These are phyloP conservation scores for Ancistrus triradiatus DNA, from an alignment of 2,113 vertebrate species.

Conservation along the genomic window DNA sequence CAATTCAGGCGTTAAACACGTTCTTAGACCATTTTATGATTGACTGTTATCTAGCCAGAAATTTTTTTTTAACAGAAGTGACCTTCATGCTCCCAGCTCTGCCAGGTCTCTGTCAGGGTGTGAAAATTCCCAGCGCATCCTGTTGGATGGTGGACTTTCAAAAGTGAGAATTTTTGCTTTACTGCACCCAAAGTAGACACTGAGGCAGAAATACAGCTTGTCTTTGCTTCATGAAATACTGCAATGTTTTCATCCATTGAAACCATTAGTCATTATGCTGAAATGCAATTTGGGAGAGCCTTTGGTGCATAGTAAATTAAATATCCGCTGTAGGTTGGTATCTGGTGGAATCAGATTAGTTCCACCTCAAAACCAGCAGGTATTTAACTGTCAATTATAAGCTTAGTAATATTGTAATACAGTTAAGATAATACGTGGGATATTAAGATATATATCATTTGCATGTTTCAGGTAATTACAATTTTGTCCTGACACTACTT, in stretches of 20 bases:
- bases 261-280: no score
- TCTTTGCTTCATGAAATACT: not conserved
- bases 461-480: no score
- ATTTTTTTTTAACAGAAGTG: conserved; percentile 18
- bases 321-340: no score
- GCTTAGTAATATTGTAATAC: no score
- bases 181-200: not conserved
- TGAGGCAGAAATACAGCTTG: no score
- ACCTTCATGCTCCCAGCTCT: conserved; percentile 8
- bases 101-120: conserved; percentile 8
- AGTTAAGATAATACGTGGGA: no score
- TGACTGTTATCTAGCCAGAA: conserved; percentile 10
- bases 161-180: conserved; percentile 3
- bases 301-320: not conserved
- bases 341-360: no score
- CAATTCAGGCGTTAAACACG: not conserved
- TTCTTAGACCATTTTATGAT: not conserved
- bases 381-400: no score
- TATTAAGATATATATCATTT: no score
- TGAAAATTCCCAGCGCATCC: not conserved
- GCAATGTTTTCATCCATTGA: not conserved
- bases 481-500: no score
- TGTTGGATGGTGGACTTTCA: not conserved
- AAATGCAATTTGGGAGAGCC: not conserved
- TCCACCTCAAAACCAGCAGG: no score